phyloP scores from a whole-genome alignment of 1,140 invertebrate genomes.

The Drosophila oshimai region DNA sequence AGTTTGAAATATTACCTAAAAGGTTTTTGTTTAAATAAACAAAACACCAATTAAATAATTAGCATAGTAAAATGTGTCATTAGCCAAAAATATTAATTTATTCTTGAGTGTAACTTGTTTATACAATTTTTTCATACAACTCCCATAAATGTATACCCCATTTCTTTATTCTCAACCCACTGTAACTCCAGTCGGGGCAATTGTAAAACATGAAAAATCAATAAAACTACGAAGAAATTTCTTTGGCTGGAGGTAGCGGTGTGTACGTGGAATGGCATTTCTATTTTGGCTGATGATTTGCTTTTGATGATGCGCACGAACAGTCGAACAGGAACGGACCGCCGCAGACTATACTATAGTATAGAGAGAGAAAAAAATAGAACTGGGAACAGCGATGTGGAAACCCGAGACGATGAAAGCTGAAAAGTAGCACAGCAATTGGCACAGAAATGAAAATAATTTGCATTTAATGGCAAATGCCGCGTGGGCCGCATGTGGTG shows the following conservation, averaged over 20 bases:
- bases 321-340: conserved; percentile 60
- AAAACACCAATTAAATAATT: too few relatives aligned
- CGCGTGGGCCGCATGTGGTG: conserved; percentile 63
- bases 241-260: conserved; percentile 37
- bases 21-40: too few relatives aligned
- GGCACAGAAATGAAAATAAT: conserved; percentile 81
- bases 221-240: conserved; percentile 69
- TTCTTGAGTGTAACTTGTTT: too few relatives aligned
- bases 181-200: conserved; percentile 22
- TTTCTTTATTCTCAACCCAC: background rate
- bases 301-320: conserved; percentile 79
- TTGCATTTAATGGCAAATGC: conserved; percentile 77
- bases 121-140: too few relatives aligned
- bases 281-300: conserved; percentile 65
- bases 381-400: conserved; percentile 24
- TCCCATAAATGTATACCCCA: too few relatives aligned
- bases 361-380: background rate
- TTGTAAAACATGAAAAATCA: conserved; percentile 73
- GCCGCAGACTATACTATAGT: background rate
- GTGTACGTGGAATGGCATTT: conserved; percentile 55
- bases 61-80: too few relatives aligned
- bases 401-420: conserved; percentile 13
- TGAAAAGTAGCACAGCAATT: conserved; percentile 79
- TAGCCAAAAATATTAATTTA: too few relatives aligned
- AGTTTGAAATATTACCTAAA: too few relatives aligned